Evolutionary conservation across 2,888 invertebrate species (phyloP), one percentile per base, ranked within the genome.

Genomic region (Drosophila conformis): DNA sequence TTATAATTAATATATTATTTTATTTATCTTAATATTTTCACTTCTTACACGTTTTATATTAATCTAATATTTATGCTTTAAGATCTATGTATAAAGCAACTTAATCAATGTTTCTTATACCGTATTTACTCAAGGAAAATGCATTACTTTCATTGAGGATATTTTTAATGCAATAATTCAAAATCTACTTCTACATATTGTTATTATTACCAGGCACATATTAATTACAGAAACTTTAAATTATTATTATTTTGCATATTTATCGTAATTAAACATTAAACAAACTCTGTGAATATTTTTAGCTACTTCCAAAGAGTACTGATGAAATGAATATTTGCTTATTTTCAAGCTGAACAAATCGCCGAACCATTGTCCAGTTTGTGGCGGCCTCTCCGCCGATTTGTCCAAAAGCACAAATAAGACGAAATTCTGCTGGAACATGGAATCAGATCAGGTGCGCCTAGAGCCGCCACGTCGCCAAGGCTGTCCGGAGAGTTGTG

Each of bases 391-490:
- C 6, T 21, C 64, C 0, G 77, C 74, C 5, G 76, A 82, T 31
- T 85, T 69, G 40, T 56, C 61, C 1, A 71, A 54, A 31, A 51
- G 18, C 0, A 13, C 15, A 10, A 87, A 77, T 42, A 57, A 64
- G 2, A 65, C 62, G 4, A 72, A 58, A 6, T 93, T 96, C n/a
- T 98, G 98, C 92, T 98, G 98, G 98, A 97, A 96, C 90, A 94
- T 95, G 78, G 94, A 87, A 0, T 40, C 74, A 18, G 27, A 61
- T 0, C 92, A 92, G 56, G 66, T 69, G 5, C 83, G 69, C 11
- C 48, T 69, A 4, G 60, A 51, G 1, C 65, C 74, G 4, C 80
- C 78, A 4, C 73, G 69, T 5, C 27, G 60, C 8, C 36, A 60
- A 0, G 73, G 66, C 58, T 96, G 96, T 84, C 94, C 95, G 0